phyloP scores from a whole-genome alignment of 1,140 invertebrate genomes.

The Musca domestica region DNA sequence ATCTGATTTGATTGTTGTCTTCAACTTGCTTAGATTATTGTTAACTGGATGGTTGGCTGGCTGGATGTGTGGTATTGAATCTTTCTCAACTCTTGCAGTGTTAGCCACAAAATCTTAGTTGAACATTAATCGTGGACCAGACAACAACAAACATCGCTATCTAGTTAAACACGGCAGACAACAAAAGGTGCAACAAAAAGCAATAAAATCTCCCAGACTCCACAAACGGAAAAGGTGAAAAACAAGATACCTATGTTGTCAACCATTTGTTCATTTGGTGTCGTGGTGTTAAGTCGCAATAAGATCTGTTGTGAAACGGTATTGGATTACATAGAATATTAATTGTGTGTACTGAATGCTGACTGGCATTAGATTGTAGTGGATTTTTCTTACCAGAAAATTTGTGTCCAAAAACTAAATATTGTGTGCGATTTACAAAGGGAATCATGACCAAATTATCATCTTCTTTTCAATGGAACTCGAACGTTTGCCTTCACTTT shows the following conservation, averaged over 20 bases:
- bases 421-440: not conserved
- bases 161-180: no score
- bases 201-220: not conserved
- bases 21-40: no score
- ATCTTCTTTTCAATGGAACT: not conserved
- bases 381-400: not conserved
- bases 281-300: conserved; percentile 13
- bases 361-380: not conserved
- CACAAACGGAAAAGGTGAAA: not conserved
- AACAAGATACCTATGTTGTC: conserved; percentile 2
- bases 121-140: no score
- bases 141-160: no score
- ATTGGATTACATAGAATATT: not conserved
- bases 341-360: not conserved
- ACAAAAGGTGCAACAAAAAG: not conserved
- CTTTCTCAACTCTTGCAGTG: no score
- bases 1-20: no score
- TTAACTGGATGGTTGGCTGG: no score
- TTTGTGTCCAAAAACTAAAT: not conserved
- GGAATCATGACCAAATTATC: not conserved
- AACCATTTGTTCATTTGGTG: conserved; percentile 9
- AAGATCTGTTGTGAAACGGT: not conserved
- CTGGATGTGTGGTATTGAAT: no score
- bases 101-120: no score
- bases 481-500: no score